Evolutionary conservation across 2,113 vertebrate species (phyloP).

Genomic region (Embiotoca jacksoni): DNA sequence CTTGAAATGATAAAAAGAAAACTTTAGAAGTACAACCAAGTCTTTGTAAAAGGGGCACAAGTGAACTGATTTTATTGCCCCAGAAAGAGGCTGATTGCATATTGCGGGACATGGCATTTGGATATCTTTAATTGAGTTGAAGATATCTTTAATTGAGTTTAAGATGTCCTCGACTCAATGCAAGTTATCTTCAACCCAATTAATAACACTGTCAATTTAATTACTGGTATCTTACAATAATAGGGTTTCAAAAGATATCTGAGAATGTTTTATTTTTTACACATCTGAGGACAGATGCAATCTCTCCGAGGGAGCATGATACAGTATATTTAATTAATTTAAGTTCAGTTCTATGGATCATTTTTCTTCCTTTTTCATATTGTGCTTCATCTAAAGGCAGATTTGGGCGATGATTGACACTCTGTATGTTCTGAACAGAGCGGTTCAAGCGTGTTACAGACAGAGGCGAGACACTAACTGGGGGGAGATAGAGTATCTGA

Average conservation of each 20-base stretch:
- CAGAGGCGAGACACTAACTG: slow-evolving; percentile 70
- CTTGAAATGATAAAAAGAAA: slow-evolving; percentile 81
- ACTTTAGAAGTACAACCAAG: slow-evolving; percentile 76
- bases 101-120: slow-evolving; percentile 82
- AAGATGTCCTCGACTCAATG: slow-evolving; percentile 87
- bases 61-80: slow-evolving; percentile 77
- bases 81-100: slow-evolving; percentile 78
- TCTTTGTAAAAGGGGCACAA: slow-evolving; percentile 76
- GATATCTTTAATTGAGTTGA: slow-evolving; percentile 87
- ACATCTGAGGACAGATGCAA: slow-evolving; percentile 86
- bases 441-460: slow-evolving; percentile 77
- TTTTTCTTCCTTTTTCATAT: slow-evolving; percentile 63
- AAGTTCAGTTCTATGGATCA: slow-evolving; percentile 78
- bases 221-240: slow-evolving; percentile 87
- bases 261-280: slow-evolving; percentile 83
- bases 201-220: slow-evolving; percentile 88
- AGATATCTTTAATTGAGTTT: slow-evolving; percentile 89
- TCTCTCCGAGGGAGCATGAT: slow-evolving; percentile 75
- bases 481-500: slow-evolving; percentile 78
- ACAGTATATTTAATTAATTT: slow-evolving; percentile 84
- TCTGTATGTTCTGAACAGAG: slow-evolving; percentile 64
- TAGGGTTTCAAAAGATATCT: slow-evolving; percentile 84
- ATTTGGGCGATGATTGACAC: slow-evolving; percentile 78
- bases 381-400: slow-evolving; percentile 73
- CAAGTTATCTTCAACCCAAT: slow-evolving; percentile 87